Conservation (phyloP, 2,113 vertebrate genomes). For the Pycnonotus jocosus region DNA sequence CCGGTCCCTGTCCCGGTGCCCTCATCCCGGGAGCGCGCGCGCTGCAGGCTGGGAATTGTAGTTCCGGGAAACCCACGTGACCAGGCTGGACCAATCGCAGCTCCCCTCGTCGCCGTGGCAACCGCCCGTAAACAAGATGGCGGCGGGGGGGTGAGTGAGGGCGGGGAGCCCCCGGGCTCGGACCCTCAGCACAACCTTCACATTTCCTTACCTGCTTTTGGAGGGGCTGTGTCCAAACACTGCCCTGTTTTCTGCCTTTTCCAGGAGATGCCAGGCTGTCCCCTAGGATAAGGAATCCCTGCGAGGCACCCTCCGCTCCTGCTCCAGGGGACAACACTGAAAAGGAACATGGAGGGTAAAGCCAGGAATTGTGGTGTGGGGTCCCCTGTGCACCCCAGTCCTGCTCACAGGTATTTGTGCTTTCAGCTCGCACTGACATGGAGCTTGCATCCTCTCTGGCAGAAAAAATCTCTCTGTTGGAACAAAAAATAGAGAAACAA, state of each 20-base stretch:
- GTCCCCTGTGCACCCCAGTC: neutral
- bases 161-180: neutral
- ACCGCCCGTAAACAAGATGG: neutral
- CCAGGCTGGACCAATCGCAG: neutral
- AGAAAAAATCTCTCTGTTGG: slow-evolving; percentile 75
- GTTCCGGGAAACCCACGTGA: neutral
- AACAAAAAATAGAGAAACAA: slow-evolving; percentile 74
- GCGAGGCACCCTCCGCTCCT: neutral
- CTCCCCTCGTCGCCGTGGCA: neutral
- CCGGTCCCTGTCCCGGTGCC: neutral
- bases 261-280: neutral
- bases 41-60: neutral
- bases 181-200: neutral
- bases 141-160: neutral
- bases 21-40: neutral
- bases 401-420: neutral
- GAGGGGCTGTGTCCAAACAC: neutral
- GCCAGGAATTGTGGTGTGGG: neutral
- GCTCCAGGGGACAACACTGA: neutral
- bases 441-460: slow-evolving; percentile 74
- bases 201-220: neutral
- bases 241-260: neutral
- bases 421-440: slow-evolving; percentile 52
- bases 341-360: neutral
- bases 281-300: neutral